Evolutionary conservation across 2,888 invertebrate species (phyloP).

Genomic region (Glyphotaelius pellucidus): DNA sequence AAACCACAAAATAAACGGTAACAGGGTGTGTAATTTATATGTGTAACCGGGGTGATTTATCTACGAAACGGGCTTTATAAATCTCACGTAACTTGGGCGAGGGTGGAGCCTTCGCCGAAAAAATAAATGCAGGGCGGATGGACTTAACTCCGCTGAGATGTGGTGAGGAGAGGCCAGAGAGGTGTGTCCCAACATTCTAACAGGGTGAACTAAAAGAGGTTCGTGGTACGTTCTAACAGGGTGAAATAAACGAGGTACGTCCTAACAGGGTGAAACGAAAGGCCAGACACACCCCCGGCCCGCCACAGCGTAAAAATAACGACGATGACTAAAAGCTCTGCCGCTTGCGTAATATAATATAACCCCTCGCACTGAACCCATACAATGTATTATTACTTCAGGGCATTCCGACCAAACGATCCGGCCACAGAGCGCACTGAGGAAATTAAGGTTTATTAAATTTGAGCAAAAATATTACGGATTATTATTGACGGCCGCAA

Average conservation of each 20-base stretch:
- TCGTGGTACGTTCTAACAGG: background rate
- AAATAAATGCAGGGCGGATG: slow-evolving; percentile 26
- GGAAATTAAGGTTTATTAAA: slow-evolving; percentile 41
- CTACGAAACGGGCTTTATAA: slow-evolving; percentile 13
- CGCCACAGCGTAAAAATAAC: slow-evolving; percentile 48
- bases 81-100: slow-evolving; percentile 4
- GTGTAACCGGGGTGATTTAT: slow-evolving; percentile 30
- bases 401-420: slow-evolving; percentile 15
- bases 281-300: slow-evolving; percentile 55
- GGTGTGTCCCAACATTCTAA: slow-evolving; percentile 44
- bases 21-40: slow-evolving; percentile 21
- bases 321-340: slow-evolving; percentile 52
- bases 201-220: too few species aligned
- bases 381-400: background rate
- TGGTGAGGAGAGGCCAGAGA: slow-evolving; percentile 40
- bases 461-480: slow-evolving; percentile 10
- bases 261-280: slow-evolving; percentile 52
- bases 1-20: slow-evolving; percentile 15
- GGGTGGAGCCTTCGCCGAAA: slow-evolving; percentile 28
- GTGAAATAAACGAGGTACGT: background rate
- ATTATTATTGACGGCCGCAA: background rate
- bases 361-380: background rate
- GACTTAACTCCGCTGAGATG: background rate
- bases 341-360: slow-evolving; percentile 31
- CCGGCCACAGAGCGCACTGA: slow-evolving; percentile 24